phyloP scores from a whole-genome alignment of 2,113 vertebrate species.

The Scytalopus superciliaris region DNA sequence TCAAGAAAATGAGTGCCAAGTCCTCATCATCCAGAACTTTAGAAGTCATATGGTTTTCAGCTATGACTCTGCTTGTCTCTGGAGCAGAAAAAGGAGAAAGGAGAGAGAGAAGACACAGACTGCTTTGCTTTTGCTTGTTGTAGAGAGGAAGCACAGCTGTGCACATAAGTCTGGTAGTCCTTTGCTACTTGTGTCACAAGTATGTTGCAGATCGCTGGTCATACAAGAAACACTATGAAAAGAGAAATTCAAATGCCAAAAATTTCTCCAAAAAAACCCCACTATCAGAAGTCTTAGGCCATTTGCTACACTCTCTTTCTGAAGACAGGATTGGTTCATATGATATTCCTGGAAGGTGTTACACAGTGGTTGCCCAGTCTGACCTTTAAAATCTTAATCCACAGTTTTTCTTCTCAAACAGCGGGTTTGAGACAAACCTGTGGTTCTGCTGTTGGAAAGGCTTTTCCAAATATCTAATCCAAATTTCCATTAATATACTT shows the following conservation, averaged over 20 bases:
- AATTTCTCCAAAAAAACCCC: background rate
- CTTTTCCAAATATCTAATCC: background rate
- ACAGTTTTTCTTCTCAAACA: background rate
- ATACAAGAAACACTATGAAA: background rate
- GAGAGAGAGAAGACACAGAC: background rate
- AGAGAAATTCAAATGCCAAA: background rate
- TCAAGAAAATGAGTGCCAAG: background rate
- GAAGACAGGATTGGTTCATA: background rate
- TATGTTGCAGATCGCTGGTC: background rate
- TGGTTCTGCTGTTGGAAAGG: background rate
- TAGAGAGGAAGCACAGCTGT: background rate
- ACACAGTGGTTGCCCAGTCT: background rate
- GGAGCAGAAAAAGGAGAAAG: background rate
- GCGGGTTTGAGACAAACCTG: background rate
- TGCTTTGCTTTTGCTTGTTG: background rate
- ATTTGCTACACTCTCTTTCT: background rate
- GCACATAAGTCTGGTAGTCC: background rate
- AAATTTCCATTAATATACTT: background rate
- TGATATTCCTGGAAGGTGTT: background rate
- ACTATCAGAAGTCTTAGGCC: background rate
- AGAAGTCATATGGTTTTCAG: background rate
- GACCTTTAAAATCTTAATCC: background rate
- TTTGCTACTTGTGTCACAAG: background rate
- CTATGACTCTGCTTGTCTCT: accelerated
- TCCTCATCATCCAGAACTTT: background rate